These are phyloP conservation scores for Erynnis tages DNA, from an alignment of 2,888 invertebrate genomes.

Conservation along the genomic window DNA sequence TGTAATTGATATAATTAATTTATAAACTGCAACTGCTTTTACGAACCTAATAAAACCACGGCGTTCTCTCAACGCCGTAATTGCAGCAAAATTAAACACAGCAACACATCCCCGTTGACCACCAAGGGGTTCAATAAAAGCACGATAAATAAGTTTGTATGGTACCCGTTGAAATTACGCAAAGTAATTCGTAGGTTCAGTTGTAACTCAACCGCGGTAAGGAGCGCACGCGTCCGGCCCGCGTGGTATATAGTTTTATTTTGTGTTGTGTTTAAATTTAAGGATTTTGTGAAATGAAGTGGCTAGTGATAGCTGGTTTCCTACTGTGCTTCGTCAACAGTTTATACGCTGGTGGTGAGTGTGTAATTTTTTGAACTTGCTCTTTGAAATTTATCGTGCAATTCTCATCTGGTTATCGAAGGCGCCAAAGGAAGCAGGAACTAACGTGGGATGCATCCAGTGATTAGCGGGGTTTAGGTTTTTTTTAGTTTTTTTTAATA, in stretches of 20 bases:
- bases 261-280: conserved; percentile 52
- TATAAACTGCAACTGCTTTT: too few species aligned
- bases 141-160: conserved; percentile 47
- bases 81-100: too few species aligned
- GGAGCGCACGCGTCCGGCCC: conserved; percentile 46
- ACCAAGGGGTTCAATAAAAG: too few species aligned
- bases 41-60: too few species aligned
- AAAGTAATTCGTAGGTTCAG: conserved; percentile 47
- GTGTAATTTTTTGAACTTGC: conserved; percentile 3
- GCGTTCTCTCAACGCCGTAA: too few species aligned
- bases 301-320: conserved; percentile 56
- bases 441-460: conserved; percentile 16
- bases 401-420: conserved; percentile 21
- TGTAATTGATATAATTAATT: too few species aligned
- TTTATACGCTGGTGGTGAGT: conserved; percentile 61
- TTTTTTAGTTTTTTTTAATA: neutral
- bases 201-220: conserved; percentile 50
- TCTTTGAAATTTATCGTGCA: conserved; percentile 11
- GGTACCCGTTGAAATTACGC: conserved; percentile 54
- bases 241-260: conserved; percentile 37
- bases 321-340: conserved; percentile 54
- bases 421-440: conserved; percentile 27
- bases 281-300: conserved; percentile 69
- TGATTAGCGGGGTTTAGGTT: conserved; percentile 6
- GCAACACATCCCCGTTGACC: too few species aligned